Evolutionary conservation across 2,113 vertebrate species (phyloP), one percentile per base, ranked within the genome.

Genomic region (Manacus vitellinus): DNA sequence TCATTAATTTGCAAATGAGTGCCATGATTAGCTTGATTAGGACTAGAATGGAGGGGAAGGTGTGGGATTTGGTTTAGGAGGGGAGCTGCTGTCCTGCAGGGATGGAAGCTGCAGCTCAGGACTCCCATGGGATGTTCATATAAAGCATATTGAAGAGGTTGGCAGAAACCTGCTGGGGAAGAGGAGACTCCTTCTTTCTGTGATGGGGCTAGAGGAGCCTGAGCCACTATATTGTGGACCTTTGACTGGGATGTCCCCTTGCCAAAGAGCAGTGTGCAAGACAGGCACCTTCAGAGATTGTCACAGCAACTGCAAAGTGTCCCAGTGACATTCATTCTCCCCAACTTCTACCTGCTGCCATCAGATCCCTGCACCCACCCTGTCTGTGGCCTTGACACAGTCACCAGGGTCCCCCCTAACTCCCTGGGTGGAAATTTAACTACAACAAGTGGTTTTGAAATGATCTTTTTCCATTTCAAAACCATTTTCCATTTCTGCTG

Each of bases 61-160:
- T 73, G 54, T 59, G 35, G 30, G 44, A 20, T 47, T 20, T 3
- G 5, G 22, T 59, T 70, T 14, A 7, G 41, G 27, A 11, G 37
- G 28, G 41, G 39, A 71, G 44, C 30, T 72, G 66, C 62, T 67
- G 44, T 44, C 22, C 75, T 68, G 46, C 71, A 55, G 51, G 66
- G 51, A 10, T 62, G 59, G 47, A 28, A 44, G 28, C 14, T 25
- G n/a, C 27, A 77, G 72, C 51, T 75, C 17, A 6, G 31, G 22
- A 16, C 37, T 49, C 4, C 7, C 1, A 0, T 21, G 78, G 30
- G 74, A 6, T 61, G 73, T 12, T 84, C 0, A 0, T 28, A 8
- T 2, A 33, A 9, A 67, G 7, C 20, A 4, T 2, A 0, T 6
- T 35, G 46, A 56, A 76, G 43, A 62, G n/a, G 8, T 35, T 82